These are phyloP conservation scores for Scolopax mira DNA, from an alignment of 2,113 vertebrate genomes.

Conservation along the genomic window DNA sequence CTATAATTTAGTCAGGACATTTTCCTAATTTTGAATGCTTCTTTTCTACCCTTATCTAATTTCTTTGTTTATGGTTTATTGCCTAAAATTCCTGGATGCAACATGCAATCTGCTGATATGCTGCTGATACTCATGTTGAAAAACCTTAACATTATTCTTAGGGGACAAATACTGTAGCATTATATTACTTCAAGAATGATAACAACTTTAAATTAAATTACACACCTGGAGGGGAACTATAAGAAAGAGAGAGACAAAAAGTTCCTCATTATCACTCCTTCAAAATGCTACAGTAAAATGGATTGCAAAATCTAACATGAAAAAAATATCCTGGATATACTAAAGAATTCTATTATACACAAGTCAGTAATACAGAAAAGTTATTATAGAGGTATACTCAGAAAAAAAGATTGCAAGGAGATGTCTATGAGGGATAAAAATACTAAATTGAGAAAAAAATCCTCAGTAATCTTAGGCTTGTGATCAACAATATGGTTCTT, in stretches of 20 bases:
- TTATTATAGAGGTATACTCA: constrained; percentile 16
- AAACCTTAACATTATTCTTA: constrained; percentile 51
- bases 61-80: constrained; percentile 2
- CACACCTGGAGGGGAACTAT: constrained; percentile 16
- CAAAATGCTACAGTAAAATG: constrained; percentile 37
- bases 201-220: constrained; percentile 64
- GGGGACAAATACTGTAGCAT: constrained; percentile 31
- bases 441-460: constrained; percentile 35
- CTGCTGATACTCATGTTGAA: neutral
- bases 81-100: constrained; percentile 26
- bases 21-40: constrained; percentile 10
- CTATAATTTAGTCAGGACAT: neutral
- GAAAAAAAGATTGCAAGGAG: constrained; percentile 40
- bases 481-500: constrained; percentile 15
- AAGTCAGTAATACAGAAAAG: constrained; percentile 13
- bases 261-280: constrained; percentile 33
- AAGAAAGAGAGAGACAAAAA: neutral
- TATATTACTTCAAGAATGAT: constrained; percentile 58
- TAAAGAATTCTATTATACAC: constrained; percentile 48
- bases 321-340: constrained; percentile 28
- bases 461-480: neutral
- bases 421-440: neutral
- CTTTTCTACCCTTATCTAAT: neutral
- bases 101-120: neutral
- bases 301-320: constrained; percentile 24